These are phyloP conservation scores for Octodon degus DNA, from an alignment of 2,113 vertebrate genomes.

Conservation along the genomic window DNA sequence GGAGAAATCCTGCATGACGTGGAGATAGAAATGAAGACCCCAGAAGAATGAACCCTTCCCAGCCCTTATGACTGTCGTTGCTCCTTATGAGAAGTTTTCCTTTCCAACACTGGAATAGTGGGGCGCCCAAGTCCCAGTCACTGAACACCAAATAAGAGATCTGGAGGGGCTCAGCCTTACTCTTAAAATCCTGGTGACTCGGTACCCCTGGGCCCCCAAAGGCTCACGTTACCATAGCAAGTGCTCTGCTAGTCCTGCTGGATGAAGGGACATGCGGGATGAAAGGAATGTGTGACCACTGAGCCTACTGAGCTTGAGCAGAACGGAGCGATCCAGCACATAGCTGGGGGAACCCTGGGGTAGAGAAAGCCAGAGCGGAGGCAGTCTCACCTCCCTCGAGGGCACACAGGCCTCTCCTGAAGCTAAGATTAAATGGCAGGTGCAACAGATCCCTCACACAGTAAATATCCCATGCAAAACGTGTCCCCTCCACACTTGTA, in stretches of 20 bases:
- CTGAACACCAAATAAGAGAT: not conserved
- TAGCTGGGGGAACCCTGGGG: fast-evolving
- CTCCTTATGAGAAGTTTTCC: not conserved
- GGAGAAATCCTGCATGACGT: not conserved
- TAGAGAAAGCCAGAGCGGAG: not conserved
- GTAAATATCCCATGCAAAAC: not conserved
- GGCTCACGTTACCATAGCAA: not conserved
- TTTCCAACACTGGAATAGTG: not conserved
- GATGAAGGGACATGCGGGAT: not conserved
- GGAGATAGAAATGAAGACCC: not conserved
- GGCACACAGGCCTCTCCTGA: not conserved
- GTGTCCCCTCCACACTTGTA: not conserved
- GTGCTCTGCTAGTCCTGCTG: not conserved
- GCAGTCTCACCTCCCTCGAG: not conserved
- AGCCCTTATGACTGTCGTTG: not conserved
- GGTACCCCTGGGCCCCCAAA: not conserved
- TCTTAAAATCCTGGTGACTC: not conserved
- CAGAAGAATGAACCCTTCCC: not conserved
- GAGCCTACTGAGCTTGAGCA: not conserved
- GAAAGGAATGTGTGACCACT: not conserved
- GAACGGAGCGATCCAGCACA: not conserved
- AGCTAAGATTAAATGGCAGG: not conserved
- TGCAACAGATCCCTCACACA: not conserved
- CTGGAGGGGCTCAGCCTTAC: not conserved
- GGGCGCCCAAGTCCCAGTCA: not conserved